Percentiles rank a stretch among this genome's conserved stretches.
Conservation (phyloP, 2,888 invertebrate genomes). For the Idaea dimidiata region DNA sequence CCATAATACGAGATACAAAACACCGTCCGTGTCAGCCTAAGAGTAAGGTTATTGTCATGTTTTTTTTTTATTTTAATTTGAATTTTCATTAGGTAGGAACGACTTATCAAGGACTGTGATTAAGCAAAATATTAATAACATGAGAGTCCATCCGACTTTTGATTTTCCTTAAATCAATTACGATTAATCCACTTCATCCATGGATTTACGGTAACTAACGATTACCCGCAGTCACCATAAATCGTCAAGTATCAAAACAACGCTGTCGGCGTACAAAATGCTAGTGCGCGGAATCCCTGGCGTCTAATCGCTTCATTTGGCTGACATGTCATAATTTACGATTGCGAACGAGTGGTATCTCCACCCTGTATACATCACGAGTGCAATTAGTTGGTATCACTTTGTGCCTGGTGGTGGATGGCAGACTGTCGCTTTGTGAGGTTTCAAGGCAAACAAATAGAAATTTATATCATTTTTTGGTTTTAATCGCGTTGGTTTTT, state of each 20-base stretch:
- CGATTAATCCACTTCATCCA: no score
- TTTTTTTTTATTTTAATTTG: background rate
- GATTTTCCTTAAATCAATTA: no score
- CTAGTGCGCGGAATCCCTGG: constrained; percentile 51
- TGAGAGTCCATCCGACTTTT: no score
- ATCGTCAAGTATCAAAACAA: constrained; percentile 43
- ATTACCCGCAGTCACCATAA: no score
- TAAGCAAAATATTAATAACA: no score
- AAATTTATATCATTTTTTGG: no score
- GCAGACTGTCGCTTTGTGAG: background rate
- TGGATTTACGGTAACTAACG: no score
- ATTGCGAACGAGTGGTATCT: constrained; percentile 46
- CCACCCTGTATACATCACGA: constrained; percentile 5
- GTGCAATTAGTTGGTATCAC: background rate
- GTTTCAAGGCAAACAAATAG: background rate
- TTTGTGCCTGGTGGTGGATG: background rate
- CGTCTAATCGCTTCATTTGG: constrained; percentile 70
- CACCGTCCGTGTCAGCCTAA: no score
- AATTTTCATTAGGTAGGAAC: no score
- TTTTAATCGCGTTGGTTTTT: no score
- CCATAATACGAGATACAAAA: no score
- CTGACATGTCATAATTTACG: constrained; percentile 65
- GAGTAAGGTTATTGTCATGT: background rate
- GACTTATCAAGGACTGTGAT: no score
- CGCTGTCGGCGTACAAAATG: constrained; percentile 21